Evolutionary conservation across 2,888 invertebrate species (phyloP), one percentile per base, ranked within the genome.

Genomic region (Nasonia oneida): DNA sequence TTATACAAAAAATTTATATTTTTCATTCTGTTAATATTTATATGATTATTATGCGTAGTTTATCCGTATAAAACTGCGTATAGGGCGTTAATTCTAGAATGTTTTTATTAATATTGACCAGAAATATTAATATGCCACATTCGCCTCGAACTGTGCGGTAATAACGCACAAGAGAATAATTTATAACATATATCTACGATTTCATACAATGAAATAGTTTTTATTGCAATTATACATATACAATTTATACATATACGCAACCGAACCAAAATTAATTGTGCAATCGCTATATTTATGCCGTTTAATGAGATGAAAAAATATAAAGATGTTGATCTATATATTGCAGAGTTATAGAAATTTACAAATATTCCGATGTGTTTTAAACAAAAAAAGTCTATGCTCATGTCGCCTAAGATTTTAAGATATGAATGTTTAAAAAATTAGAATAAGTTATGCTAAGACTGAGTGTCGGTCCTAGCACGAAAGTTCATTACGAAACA

Each of bases 11-110:
- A 57, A 37, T 50, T 50, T 75, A 33, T 57, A 61, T 61, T 33
- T 76, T 33, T 53, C 33, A 53, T 33, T 53, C 57, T 76, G 33
- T 76, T 76, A 57, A 76, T 76, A 57, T 76, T 76, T 76, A 53
- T 75, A 37, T 37, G 37, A 37, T 61, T 61, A 61, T 61, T 61
- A 57, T 53, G 61, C 37, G 2, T 57, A 57, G 29, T 76, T 76
- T 76, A 76, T n/a, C 37, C 18, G 23, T 57, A 42, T 47, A 61
- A 61, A 23, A n/a, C 8, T n/a, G 23, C 6, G 23, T 6, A 29
- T 29, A 6, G n/a, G 23, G 57, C 57, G 57, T 61, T 18, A 8
- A 29, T 67, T 67, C 8, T 67, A 1, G 29, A 67, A 67, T 67
- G 5, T 29, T 67, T 33, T 23, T 29, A 29, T 67, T 33, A 33